phyloP scores from a whole-genome alignment of 2,113 vertebrate genomes.

The Shinisaurus crocodilurus region DNA sequence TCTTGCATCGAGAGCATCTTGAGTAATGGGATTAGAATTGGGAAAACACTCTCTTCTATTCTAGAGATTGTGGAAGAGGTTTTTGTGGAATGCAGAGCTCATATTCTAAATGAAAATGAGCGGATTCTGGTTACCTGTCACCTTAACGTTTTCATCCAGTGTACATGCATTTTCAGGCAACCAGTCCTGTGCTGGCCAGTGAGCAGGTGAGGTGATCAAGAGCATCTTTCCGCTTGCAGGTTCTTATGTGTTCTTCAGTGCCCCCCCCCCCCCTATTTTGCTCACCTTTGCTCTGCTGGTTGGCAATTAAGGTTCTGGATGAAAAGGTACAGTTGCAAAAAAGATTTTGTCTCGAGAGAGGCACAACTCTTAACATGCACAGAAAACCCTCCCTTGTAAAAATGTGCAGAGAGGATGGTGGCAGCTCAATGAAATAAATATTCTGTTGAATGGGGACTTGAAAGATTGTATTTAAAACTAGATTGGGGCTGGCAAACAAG shows the following conservation, averaged over 20 bases:
- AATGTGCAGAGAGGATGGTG: background rate
- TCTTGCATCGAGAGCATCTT: no score
- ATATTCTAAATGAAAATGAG: background rate
- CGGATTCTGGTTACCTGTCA: background rate
- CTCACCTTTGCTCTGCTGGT: background rate
- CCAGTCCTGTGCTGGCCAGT: background rate
- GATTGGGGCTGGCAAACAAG: accelerated
- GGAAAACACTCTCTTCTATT: background rate
- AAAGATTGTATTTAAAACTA: background rate
- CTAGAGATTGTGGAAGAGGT: background rate
- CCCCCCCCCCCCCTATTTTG: accelerated
- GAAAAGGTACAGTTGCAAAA: constrained; percentile 5
- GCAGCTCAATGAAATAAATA: accelerated
- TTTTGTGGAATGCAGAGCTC: background rate
- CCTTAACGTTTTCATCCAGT: background rate
- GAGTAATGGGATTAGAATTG: background rate
- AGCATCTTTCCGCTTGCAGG: background rate
- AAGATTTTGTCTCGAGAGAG: background rate
- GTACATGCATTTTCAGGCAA: background rate
- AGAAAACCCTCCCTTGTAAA: background rate
- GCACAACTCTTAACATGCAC: accelerated
- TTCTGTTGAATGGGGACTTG: accelerated
- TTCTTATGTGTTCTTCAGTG: background rate
- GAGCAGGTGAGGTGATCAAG: accelerated
- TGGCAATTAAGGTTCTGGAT: constrained; percentile 37